phyloP scores from a whole-genome alignment of 2,888 invertebrate genomes.

The Harpalus rufipes region DNA sequence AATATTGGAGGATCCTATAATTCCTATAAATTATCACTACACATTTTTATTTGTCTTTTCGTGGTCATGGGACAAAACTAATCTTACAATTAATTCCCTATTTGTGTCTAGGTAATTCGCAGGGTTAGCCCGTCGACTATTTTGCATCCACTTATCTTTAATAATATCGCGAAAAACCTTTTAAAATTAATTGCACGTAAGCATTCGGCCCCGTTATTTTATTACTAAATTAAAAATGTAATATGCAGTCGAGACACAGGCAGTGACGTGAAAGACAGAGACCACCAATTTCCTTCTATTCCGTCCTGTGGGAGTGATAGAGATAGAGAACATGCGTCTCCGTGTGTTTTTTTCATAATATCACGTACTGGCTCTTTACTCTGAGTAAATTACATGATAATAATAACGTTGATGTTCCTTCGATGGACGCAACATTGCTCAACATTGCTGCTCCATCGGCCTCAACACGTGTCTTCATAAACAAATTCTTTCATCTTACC shows the following conservation, averaged over 20 bases:
- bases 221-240: constrained; percentile 75
- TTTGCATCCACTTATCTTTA: constrained; percentile 75
- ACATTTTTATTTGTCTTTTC: no score
- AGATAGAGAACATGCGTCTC: constrained; percentile 7
- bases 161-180: constrained; percentile 76
- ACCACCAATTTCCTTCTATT: constrained; percentile 27
- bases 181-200: constrained; percentile 77
- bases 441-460: constrained; percentile 11
- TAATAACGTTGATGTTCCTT: constrained; percentile 70
- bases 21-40: no score
- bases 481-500: constrained; percentile 32
- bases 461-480: constrained; percentile 36
- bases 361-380: constrained; percentile 69
- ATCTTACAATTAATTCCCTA: constrained; percentile 35
- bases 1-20: no score
- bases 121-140: constrained; percentile 60
- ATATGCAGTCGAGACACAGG: constrained; percentile 62
- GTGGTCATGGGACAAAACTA: not conserved
- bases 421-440: constrained; percentile 48
- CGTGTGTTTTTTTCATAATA: constrained; percentile 71
- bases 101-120: constrained; percentile 51
- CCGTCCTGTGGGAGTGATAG: constrained; percentile 5
- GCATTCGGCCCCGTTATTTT: constrained; percentile 74
- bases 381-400: constrained; percentile 74
- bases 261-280: constrained; percentile 38